phyloP scores from a whole-genome alignment of 2,888 invertebrate genomes.

The Pseudolycoriella hygida region DNA sequence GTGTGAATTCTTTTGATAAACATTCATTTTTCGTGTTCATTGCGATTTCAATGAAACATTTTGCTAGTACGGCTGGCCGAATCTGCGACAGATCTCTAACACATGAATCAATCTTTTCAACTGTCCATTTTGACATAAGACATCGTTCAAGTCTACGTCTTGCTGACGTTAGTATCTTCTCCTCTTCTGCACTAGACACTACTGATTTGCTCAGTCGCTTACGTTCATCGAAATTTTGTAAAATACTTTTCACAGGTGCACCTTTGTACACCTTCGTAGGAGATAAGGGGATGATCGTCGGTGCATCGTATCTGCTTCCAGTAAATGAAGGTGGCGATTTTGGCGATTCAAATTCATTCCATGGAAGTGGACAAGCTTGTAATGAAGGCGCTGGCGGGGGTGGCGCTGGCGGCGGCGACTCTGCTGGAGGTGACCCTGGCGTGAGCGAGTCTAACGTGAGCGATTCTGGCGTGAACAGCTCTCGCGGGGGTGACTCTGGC shows the following conservation, averaged over 20 bases:
- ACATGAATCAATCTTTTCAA: not conserved
- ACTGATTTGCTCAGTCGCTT: not conserved
- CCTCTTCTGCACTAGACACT: not conserved
- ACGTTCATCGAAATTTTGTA: not conserved
- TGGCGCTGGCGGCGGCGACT: no score
- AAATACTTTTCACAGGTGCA: not conserved
- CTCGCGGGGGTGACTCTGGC: no score
- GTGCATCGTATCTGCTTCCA: not conserved
- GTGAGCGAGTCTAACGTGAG: no score
- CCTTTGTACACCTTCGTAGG: not conserved
- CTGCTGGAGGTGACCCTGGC: no score
- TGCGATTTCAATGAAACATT: constrained; percentile 1
- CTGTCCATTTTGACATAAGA: not conserved
- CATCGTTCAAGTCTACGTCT: constrained; percentile 3
- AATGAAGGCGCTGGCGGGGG: no score
- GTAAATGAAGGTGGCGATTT: no score
- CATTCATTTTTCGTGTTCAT: not conserved
- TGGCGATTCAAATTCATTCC: no score
- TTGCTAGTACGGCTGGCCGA: not conserved
- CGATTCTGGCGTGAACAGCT: no score
- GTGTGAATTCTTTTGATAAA: constrained; percentile 5
- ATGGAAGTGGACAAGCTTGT: no score
- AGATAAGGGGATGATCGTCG: not conserved
- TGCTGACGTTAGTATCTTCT: not conserved
- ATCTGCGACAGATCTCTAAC: not conserved